phyloP scores from a whole-genome alignment of 2,797 vertebrate genomes.

The Pangasius krempfi region DNA sequence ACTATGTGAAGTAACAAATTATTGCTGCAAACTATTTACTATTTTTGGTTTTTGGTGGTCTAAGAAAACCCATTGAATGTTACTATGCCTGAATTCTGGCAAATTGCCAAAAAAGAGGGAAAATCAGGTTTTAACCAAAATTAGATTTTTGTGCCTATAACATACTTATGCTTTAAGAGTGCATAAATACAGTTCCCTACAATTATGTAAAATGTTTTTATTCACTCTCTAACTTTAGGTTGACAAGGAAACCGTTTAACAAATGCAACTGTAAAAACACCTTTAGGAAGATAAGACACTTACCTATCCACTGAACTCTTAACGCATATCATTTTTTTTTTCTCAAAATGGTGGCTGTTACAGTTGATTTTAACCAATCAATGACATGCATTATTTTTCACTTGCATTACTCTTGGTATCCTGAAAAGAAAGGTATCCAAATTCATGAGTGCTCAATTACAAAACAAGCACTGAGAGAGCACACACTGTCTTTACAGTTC shows the following conservation, averaged over 20 bases:
- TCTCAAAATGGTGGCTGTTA: not conserved
- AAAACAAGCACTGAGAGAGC: slow-evolving; percentile 42
- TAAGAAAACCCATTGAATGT: not conserved
- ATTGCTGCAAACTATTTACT: not conserved
- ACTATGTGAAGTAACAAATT: not conserved
- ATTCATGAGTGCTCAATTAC: slow-evolving; percentile 1
- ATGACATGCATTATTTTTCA: not conserved
- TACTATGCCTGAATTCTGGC: not conserved
- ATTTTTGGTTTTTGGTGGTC: not conserved
- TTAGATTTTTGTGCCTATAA: not conserved
- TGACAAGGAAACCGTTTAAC: not conserved
- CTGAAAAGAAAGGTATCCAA: not conserved
- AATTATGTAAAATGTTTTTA: not conserved
- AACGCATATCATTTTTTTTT: not conserved
- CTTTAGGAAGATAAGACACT: not conserved
- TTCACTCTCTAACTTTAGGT: not conserved
- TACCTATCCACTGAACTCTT: not conserved
- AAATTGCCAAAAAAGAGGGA: not conserved
- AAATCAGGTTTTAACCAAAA: not conserved
- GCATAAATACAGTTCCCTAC: not conserved
- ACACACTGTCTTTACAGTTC: slow-evolving; percentile 60
- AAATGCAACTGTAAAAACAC: not conserved
- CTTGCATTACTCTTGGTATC: not conserved
- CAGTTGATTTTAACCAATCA: not conserved
- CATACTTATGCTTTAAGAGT: not conserved